Evolutionary conservation across 2,888 invertebrate genomes (phyloP), one percentile per base, ranked within the genome.

Genomic region (Camponotus fellah): DNA sequence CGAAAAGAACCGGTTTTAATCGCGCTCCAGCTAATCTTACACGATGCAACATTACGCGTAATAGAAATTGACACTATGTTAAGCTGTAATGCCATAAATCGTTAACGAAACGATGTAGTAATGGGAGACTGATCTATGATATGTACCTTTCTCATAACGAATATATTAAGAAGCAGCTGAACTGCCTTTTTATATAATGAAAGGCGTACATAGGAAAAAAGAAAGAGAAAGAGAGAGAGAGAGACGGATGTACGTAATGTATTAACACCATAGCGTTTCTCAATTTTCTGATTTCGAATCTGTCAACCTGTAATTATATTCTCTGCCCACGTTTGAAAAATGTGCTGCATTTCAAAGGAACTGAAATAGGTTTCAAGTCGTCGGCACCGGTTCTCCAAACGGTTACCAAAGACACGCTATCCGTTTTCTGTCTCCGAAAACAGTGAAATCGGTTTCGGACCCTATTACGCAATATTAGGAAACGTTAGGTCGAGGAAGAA

Each of bases 381-480:
- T 58, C 34, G 21, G n/a, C 6, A 58, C 3, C n/a, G 17, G 21
- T 66, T 49, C 85, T 64, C 40, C 34, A 40, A 77, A 79, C 82
- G 60, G 12, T 88, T 87, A 84, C 83, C 83, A 80, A 85, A 86
- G 82, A 85, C 46, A 1, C 0, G 49, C 81, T 64, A 68, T 81
- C 60, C 83, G 32, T 64, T n/a, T 49, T 68, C 26, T 80, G 81
- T 81, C 83, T 77, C 80, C 68, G 82, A 87, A 89, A 87, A 84
- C 74, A 85, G 88, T 89, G 89, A 89, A 88, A 89, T 90, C 87
- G 87, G 71, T 74, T 69, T 58, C 71, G 62, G 34, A 84, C 77
- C 86, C 86, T 75, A 83, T 89, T 90, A 72, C 83, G 74, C 53
- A 89, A 89, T n/a, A 32, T 53, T 53, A 85, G 84, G 85, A 84